Evolutionary conservation across 2,113 vertebrate genomes (phyloP), one percentile per base, ranked within the genome.

Genomic region (Notarius lentiginosus): DNA sequence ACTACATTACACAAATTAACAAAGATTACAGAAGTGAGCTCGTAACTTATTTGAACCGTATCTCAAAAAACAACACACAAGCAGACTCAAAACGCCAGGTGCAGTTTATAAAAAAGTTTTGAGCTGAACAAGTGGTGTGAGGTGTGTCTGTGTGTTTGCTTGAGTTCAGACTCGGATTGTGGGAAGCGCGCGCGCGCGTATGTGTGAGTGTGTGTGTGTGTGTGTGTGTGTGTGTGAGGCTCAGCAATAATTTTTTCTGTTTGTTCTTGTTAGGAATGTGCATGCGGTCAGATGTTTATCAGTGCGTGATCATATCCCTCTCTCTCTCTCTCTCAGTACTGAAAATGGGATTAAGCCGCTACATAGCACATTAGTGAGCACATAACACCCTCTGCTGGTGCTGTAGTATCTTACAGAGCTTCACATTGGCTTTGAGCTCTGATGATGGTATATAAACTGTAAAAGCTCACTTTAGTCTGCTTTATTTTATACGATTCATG

Each of bases 181-280:
- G 34, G 34, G 34, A 41, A 41, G 1, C 1, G 3, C 1, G n/a
- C 1, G n/a, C 20, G 11, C 61, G 56, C 61, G 56, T 63, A 55
- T 51, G 58, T 79, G 56, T 65, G 72, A n/a, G 3, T 5, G n/a
- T 4, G n/a, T 27, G 11, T 76, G 70, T 63, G 56, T 63, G 68
- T 51, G 58, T 79, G 56, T 65, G 72, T 65, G 84, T 53, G 72
- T 30, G 73, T 85, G 84, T 53, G 84, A 0, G 76, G 20, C 30
- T 63, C 27, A 17, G 55, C 70, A 47, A 51, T 58, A 47, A 61
- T 58, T 41, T 82, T 56, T 70, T 41, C 20, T 68, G 61, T 34
- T 53, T 84, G 72, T 87, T 83, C 75, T 55, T 79, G 49, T 87
- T 66, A 58, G 82, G 49, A 84, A 79, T 87, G 75, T 79, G 82